These are phyloP conservation scores for Andricus curvator DNA, from an alignment of 2,888 invertebrate genomes.

Conservation along the genomic window DNA sequence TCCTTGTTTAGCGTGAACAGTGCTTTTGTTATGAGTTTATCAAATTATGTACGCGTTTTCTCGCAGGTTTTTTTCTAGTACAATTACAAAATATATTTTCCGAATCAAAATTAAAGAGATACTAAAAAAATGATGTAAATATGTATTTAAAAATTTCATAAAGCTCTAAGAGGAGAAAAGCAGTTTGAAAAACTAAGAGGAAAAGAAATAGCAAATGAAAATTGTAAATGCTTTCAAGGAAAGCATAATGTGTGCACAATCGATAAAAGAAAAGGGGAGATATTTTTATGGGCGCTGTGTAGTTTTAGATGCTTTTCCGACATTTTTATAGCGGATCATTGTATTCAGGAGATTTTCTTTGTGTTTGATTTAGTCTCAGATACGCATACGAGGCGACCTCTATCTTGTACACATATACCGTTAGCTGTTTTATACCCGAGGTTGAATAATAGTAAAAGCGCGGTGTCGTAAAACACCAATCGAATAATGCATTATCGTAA, in stretches of 20 bases:
- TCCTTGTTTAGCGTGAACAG: no score
- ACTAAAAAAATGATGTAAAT: no score
- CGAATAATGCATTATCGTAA: slow-evolving; percentile 71
- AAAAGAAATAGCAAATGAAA: neutral
- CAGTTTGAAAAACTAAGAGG: no score
- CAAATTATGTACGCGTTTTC: no score
- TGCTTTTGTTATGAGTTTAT: no score
- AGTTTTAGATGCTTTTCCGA: slow-evolving; percentile 43
- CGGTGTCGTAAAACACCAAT: slow-evolving; percentile 69
- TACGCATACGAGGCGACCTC: slow-evolving; percentile 46
- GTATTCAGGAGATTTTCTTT: slow-evolving; percentile 60
- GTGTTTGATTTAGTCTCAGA: slow-evolving; percentile 61
- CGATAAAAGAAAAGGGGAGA: neutral
- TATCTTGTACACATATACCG: slow-evolving; percentile 36
- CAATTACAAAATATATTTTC: no score
- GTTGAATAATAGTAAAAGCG: slow-evolving; percentile 68
- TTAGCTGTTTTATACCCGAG: slow-evolving; percentile 56
- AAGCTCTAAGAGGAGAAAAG: no score
- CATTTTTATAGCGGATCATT: slow-evolving; percentile 59
- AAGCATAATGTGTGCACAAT: neutral
- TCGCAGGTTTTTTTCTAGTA: no score
- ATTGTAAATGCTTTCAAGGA: neutral
- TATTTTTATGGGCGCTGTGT: neutral
- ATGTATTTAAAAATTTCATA: no score
- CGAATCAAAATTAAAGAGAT: no score